Evolutionary conservation across 2,797 vertebrate genomes (phyloP).

Genomic region (Clarias laeviceps): DNA sequence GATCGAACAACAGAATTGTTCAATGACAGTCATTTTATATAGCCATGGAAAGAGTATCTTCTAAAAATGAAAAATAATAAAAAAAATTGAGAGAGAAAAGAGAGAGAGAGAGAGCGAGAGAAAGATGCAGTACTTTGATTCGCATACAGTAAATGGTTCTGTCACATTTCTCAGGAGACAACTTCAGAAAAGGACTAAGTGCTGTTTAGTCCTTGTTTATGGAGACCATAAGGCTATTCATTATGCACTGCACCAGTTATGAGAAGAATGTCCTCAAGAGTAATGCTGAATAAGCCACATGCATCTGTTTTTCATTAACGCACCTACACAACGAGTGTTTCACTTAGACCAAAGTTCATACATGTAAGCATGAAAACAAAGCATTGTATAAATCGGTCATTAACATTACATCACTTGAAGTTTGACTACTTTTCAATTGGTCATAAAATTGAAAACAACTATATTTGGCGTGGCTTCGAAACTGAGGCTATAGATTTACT

Average conservation of each 20-base stretch:
- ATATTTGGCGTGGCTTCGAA: neutral
- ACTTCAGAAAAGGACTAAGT: slow-evolving; percentile 42
- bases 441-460: neutral
- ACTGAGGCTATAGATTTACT: neutral
- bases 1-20: neutral
- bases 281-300: slow-evolving; percentile 44
- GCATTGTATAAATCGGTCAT: neutral
- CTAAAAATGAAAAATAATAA: neutral
- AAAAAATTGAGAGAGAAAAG: neutral
- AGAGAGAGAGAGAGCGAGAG: neutral
- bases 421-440: neutral
- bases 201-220: slow-evolving; percentile 49
- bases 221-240: slow-evolving; percentile 45
- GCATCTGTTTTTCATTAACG: slow-evolving; percentile 43
- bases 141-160: slow-evolving; percentile 36
- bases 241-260: slow-evolving; percentile 34
- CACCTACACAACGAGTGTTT: slow-evolving; percentile 22
- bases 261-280: slow-evolving; percentile 49
- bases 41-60: neutral
- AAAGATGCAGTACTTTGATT: neutral
- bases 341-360: slow-evolving; percentile 30
- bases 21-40: slow-evolving; percentile 1
- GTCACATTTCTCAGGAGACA: slow-evolving; percentile 19
- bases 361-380: slow-evolving; percentile 19
- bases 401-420: neutral